Conservation (phyloP, 2,888 invertebrate genomes). For the Callimorpha dominula region DNA sequence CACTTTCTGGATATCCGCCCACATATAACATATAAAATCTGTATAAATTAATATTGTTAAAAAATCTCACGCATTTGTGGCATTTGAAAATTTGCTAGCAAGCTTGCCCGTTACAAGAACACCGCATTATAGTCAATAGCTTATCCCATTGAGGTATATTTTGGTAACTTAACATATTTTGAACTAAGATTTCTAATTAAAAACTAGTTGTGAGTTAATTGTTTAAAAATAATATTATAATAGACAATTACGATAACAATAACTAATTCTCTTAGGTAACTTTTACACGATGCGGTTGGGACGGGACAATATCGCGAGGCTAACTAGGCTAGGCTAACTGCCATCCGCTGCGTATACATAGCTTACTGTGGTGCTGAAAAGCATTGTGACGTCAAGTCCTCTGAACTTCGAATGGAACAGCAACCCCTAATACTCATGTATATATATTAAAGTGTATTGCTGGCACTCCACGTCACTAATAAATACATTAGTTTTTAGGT, state of each 20-base stretch:
- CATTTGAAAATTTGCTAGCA: background rate
- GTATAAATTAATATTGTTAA: background rate
- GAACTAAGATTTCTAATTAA: slow-evolving; percentile 13
- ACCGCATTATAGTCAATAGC: slow-evolving; percentile 16
- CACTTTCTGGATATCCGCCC: too few relatives aligned
- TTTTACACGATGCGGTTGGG: background rate
- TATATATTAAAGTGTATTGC: background rate
- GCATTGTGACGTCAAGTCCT: background rate
- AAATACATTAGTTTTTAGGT: background rate
- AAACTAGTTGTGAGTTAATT: slow-evolving; percentile 10
- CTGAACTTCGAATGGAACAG: background rate
- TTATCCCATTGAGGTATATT: slow-evolving; percentile 36
- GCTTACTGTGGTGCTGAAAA: background rate
- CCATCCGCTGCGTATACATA: background rate
- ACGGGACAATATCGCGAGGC: background rate
- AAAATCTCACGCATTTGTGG: background rate
- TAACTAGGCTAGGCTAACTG: background rate
- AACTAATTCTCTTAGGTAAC: slow-evolving; percentile 4
- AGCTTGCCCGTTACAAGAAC: background rate
- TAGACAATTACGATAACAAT: background rate
- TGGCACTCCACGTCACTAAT: background rate
- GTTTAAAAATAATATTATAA: slow-evolving; percentile 2
- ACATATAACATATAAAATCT: background rate
- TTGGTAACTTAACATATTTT: slow-evolving; percentile 45
- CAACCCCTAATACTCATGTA: background rate